Conservation (phyloP, 2,113 vertebrate species). For the Indicator indicator region DNA sequence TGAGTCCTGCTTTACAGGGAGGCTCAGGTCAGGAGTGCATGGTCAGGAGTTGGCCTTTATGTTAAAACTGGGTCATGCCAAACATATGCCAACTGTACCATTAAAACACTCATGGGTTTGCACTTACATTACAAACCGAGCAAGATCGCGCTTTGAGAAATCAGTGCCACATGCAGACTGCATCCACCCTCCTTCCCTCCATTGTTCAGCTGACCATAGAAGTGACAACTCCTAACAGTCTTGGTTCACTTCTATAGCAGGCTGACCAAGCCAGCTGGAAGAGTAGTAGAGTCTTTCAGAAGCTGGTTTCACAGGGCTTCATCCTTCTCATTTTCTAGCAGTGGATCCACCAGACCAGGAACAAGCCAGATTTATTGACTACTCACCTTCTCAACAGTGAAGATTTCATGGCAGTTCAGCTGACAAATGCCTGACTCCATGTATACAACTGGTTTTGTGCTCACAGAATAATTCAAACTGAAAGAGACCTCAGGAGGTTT, state of each 20-base stretch:
- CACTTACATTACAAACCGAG: background rate
- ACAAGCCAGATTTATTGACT: background rate
- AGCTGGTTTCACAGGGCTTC: background rate
- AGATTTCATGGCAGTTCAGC: background rate
- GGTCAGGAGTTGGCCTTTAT: background rate
- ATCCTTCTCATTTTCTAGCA: background rate
- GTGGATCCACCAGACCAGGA: background rate
- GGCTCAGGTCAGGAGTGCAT: background rate
- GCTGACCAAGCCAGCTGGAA: background rate
- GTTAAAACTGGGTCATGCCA: background rate
- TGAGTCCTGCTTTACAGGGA: background rate
- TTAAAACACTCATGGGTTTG: slow-evolving; percentile 39
- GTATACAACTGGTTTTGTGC: background rate
- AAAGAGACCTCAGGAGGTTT: background rate
- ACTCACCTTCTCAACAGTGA: background rate
- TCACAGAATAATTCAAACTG: background rate
- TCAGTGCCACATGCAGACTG: background rate
- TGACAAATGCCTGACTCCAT: background rate
- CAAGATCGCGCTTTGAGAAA: background rate
- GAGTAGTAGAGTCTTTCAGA: background rate
- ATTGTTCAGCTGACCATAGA: rapidly evolving
- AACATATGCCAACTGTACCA: background rate
- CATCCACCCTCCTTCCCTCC: background rate
- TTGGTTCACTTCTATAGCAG: background rate
- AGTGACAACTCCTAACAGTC: background rate